Evolutionary conservation across 2,888 invertebrate genomes (phyloP).

Genomic region (Xanthorhoe designata): DNA sequence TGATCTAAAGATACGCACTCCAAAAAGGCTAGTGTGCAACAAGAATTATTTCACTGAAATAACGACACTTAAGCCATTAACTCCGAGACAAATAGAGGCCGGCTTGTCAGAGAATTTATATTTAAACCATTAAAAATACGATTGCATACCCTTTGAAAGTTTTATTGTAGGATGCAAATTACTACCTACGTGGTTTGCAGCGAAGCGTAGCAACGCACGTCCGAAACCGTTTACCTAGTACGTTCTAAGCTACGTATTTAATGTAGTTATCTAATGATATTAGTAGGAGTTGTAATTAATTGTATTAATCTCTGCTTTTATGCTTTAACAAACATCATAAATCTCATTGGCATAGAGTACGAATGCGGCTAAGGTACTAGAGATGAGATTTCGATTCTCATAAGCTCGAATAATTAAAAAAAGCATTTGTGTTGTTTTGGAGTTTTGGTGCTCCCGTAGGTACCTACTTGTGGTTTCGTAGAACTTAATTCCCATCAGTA

Average conservation of each 20-base stretch:
- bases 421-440: background rate
- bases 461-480: no score
- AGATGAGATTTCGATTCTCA: background rate
- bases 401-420: background rate
- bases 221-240: conserved; percentile 12
- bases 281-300: background rate
- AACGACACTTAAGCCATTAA: conserved; percentile 25
- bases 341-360: no score
- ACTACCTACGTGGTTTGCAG: conserved; percentile 11
- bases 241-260: background rate
- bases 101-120: conserved; percentile 21
- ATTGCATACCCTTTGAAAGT: conserved; percentile 26
- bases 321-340: no score
- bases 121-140: conserved; percentile 14
- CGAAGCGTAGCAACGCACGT: conserved; percentile 9
- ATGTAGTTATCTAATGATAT: conserved; percentile 7
- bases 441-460: no score
- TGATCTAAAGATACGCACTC: conserved; percentile 23
- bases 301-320: no score
- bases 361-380: background rate
- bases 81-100: conserved; percentile 24
- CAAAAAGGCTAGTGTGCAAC: conserved; percentile 24
- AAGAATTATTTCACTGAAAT: conserved; percentile 16
- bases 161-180: conserved; percentile 22
- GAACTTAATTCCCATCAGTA: no score